Evolutionary conservation across 1,140 invertebrate species (phyloP), one percentile per base, ranked within the genome.

Genomic region (Holotrichia oblita): DNA sequence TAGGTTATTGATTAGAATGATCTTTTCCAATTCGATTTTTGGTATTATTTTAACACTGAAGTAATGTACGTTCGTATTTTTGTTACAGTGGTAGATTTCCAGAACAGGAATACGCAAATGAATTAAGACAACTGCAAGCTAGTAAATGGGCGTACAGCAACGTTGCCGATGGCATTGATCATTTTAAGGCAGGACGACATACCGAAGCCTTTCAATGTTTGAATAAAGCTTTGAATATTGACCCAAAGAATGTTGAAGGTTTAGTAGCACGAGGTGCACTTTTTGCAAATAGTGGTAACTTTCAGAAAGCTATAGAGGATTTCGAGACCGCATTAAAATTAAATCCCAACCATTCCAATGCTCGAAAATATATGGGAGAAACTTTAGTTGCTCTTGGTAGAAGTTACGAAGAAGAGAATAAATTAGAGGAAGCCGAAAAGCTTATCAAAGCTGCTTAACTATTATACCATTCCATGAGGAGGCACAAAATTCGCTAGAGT

Each of bases 121-220:
- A 95, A 86, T 88, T 98, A 79, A 91, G 96, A 64, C 95, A 96
- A 87, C 90, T 92, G 41, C 97, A 98, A 88, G 95, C 96, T 24
- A 94, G 93, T 83, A 96, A 96, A 85, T 97, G 96, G 96, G 96
- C 97, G 17, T 95, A 96, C 86, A 92, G 94, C 83, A 96, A 93
- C 84, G 96, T 98, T 22, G 94, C 94, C 41, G 95, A 97, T 88
- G 97, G 97, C 79, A 97, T 99, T 81, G 93, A 95, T 85, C 93
- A 96, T 89, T 98, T 98, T 88, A 98, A 98, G 88, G 92, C 93
- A 77, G 96, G 96, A 55, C 91, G 95, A 83, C 93, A 97, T 84
- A 92, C 94, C 6, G 97, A 98, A 89, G 97, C 97, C 55, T 98
- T 98, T 88, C 97, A 98, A 85, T 96, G 95, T 84, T 89, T 98